Percentiles rank a stretch among this genome's conserved stretches.
These are phyloP conservation scores for Crypturellus tataupa DNA, from an alignment of 2,797 vertebrate genomes.

Conservation along the genomic window DNA sequence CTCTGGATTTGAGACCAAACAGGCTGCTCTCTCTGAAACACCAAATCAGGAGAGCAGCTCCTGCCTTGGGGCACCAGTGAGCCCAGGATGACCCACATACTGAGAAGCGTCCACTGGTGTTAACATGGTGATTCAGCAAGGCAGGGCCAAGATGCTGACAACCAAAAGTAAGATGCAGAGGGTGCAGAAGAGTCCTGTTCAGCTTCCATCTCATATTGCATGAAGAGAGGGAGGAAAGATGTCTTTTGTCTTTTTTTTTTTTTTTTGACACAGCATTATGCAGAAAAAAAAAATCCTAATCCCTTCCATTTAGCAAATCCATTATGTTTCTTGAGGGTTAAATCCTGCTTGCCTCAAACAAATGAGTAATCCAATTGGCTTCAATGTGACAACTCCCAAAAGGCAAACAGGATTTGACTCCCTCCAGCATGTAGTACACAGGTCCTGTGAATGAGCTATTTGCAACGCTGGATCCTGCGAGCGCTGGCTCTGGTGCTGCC, in stretches of 20 bases:
- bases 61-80: not conserved
- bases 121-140: not conserved
- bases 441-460: slow-evolving; percentile 54
- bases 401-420: slow-evolving; percentile 67
- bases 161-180: not conserved
- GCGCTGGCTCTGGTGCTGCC: slow-evolving; percentile 4
- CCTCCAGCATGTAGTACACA: not conserved
- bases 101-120: not conserved
- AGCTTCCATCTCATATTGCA: not conserved
- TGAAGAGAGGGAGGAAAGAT: not conserved
- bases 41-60: not conserved
- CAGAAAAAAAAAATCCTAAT: not conserved
- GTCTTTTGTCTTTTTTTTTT: not conserved
- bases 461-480: slow-evolving; percentile 8
- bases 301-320: slow-evolving; percentile 49
- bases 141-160: not conserved
- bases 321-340: slow-evolving; percentile 67
- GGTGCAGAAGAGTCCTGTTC: not conserved
- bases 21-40: not conserved
- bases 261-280: not conserved
- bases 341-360: slow-evolving; percentile 50
- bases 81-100: not conserved
- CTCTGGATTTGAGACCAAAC: not conserved
- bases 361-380: slow-evolving; percentile 69
- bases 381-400: slow-evolving; percentile 68